These are phyloP conservation scores for Centruroides vittatus DNA, from an alignment of 1,140 invertebrate species.

Conservation along the genomic window DNA sequence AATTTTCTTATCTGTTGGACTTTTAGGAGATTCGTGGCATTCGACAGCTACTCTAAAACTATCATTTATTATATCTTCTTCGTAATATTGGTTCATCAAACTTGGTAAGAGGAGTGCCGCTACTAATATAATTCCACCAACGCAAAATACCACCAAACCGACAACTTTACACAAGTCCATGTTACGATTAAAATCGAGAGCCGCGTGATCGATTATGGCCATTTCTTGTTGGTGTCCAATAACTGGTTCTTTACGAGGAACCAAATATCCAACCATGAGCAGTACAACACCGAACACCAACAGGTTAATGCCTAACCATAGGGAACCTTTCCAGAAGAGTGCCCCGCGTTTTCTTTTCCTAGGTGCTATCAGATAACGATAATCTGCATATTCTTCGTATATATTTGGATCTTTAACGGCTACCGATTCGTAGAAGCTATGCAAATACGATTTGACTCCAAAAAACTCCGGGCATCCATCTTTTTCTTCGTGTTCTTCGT, in stretches of 20 bases:
- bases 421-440: conserved; percentile 19
- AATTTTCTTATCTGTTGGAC: conserved; percentile 11
- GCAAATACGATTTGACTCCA: conserved; percentile 19
- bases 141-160: conserved; percentile 36
- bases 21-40: background rate
- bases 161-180: conserved; percentile 37
- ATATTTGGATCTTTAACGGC: conserved; percentile 6
- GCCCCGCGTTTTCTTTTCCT: background rate
- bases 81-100: conserved; percentile 31
- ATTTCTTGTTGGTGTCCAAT: conserved; percentile 29
- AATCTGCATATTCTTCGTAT: conserved; percentile 9
- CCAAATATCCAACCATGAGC: conserved; percentile 36
- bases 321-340: background rate
- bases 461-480: conserved; percentile 11
- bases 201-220: conserved; percentile 33
- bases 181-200: conserved; percentile 35
- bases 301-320: conserved; percentile 28
- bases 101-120: conserved; percentile 35
- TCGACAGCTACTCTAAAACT: background rate
- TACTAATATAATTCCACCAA: conserved; percentile 35
- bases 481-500: background rate
- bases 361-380: background rate
- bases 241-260: conserved; percentile 33
- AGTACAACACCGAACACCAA: conserved; percentile 33
- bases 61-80: conserved; percentile 13